Evolutionary conservation across 1,140 invertebrate genomes (phyloP).

Genomic region (Sycobia sp.): DNA sequence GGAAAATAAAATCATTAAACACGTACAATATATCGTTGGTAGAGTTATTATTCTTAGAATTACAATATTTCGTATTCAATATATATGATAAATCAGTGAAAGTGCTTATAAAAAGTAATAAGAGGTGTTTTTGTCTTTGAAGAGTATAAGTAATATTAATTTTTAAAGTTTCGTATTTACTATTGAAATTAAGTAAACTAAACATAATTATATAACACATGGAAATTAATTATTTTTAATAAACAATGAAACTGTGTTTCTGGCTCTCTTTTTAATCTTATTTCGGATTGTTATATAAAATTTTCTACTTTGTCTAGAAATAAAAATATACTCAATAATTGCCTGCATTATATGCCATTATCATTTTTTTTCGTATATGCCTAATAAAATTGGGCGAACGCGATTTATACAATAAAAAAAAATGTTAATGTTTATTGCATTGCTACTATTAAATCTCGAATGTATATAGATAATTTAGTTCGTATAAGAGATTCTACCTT

Average conservation of each 20-base stretch:
- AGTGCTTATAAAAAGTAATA: no score
- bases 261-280: conserved; percentile 26
- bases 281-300: conserved; percentile 17
- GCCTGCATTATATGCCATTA: conserved; percentile 39
- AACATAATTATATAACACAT: no score
- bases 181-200: no score
- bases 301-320: conserved; percentile 17
- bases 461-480: conserved; percentile 47
- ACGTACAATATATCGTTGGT: no score
- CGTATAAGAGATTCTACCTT: conserved; percentile 39
- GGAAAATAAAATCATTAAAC: no score
- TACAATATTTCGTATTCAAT: no score
- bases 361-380: conserved; percentile 38
- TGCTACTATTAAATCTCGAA: conserved; percentile 44
- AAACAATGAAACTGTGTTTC: conserved; percentile 7
- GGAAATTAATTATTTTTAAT: no score
- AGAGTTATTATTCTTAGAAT: no score
- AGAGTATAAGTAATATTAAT: no score
- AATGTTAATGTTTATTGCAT: conserved; percentile 41
- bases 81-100: no score
- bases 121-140: conserved; percentile 5
- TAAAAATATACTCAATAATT: conserved; percentile 12
- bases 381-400: conserved; percentile 48
- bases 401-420: conserved; percentile 37
- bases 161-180: no score